A percentile compares a stretch with the other conserved stretches of the same genome.
Evolutionary conservation across 2,888 invertebrate genomes (phyloP).

Genomic region (Sclerodermus sp.): DNA sequence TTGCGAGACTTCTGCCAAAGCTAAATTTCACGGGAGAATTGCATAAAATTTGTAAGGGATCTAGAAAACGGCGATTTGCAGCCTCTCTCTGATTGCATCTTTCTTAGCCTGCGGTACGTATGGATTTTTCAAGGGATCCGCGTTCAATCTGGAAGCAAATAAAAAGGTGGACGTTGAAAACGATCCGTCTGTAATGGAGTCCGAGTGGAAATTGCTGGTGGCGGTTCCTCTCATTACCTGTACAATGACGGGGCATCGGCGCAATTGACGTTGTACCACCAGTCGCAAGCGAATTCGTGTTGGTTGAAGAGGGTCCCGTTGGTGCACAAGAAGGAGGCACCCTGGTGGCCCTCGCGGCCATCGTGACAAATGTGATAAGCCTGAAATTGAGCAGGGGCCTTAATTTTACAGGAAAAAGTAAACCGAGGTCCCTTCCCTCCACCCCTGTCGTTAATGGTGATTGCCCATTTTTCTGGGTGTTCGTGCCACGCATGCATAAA

Average conservation of each 20-base stretch:
- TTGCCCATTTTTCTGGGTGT: no score
- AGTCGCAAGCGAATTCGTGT: constrained; percentile 82
- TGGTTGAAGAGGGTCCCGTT: constrained; percentile 88
- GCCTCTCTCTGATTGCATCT: constrained; percentile 53
- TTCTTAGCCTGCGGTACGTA: constrained; percentile 75
- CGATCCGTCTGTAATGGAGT: not conserved
- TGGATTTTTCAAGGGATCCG: constrained; percentile 79
- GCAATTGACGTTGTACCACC: constrained; percentile 92
- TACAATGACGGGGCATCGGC: constrained; percentile 73
- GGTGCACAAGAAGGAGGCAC: constrained; percentile 81
- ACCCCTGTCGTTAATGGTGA: no score
- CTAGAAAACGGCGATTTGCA: constrained; percentile 44
- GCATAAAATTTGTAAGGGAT: no score
- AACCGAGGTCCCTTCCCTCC: no score
- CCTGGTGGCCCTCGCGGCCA: constrained; percentile 81
- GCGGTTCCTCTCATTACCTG: constrained; percentile 60
- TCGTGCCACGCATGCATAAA: no score
- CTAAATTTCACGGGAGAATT: no score
- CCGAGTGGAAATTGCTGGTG: not conserved
- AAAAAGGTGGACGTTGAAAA: constrained; percentile 13
- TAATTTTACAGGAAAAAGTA: no score
- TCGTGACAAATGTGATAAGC: constrained; percentile 88
- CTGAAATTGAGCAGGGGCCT: constrained; percentile 57
- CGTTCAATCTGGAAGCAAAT: constrained; percentile 68
- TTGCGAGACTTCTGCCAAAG: no score